Evolutionary conservation across 2,797 vertebrate species (phyloP), one percentile per base, ranked within the genome.

Genomic region (Hydrolagus colliei): DNA sequence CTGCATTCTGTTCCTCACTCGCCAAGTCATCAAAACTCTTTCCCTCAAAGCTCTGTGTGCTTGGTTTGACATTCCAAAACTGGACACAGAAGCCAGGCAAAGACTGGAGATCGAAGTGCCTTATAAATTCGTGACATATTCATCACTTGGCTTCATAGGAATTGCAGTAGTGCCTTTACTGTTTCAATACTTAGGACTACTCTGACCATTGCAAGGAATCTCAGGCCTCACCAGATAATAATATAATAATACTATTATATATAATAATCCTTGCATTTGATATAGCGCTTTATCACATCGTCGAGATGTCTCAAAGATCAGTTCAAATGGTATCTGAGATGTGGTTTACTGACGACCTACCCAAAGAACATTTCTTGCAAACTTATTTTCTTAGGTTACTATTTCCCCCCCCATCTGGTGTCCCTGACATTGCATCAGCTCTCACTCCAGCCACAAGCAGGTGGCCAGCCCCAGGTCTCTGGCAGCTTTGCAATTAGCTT

Each of bases 81-180:
- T 73, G 0, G 93, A 97, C 86, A 20, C 61, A 77, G 86, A 89
- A 1, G 96, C 96, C 82, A 93, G 91, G 77, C 92, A 89, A 35
- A 93, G 94, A 78, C 93, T 93, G 87, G 96, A 97, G 88, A 97
- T 99, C 0, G 97, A 99, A 88, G 97, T 99, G 86, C 97, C 97
- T 0, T 97, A 94, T 11, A 99, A 97, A 89, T 98, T 97, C 79
- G 88, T 91, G 85, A 99, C 97, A 0, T 99, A 99, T 84, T 91
- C 92, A 0, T 89, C 91, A 0, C 92, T 99, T 0, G 97, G 97
- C 88, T 87, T 98, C 85, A 93, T 93, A 1, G 94, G 97, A 18
- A 94, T 94, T 0, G 92, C 95, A 16, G 0, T 96, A 0, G 95
- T 97, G 87, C 96, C 96, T 0, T 92, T 93, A 89, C 72, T 96